phyloP scores from a whole-genome alignment of 2,888 invertebrate genomes.

The Craniophora ligustri region DNA sequence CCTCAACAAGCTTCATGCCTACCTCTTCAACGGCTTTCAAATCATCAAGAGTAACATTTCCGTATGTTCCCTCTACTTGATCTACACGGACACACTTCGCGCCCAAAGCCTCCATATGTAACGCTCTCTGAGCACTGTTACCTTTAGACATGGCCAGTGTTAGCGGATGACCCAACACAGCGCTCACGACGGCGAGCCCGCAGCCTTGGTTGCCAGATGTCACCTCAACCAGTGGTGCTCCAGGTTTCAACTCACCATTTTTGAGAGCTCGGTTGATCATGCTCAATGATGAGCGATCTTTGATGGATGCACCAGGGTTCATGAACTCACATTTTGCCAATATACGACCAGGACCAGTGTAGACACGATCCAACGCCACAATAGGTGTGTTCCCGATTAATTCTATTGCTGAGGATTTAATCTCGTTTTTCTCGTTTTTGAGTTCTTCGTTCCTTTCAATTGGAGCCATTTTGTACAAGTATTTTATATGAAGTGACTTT shows the following conservation, averaged over 20 bases:
- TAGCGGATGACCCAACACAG: slow-evolving; percentile 79
- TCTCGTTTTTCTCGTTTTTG: slow-evolving; percentile 66
- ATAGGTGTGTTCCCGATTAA: slow-evolving; percentile 83
- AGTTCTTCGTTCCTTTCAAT: slow-evolving; percentile 62
- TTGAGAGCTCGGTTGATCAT: slow-evolving; percentile 75
- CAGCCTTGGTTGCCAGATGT: slow-evolving; percentile 85
- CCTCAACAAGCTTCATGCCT: slow-evolving; percentile 69
- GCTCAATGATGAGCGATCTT: slow-evolving; percentile 78
- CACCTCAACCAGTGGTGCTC: slow-evolving; percentile 76
- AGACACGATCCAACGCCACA: slow-evolving; percentile 80
- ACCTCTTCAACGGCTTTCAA: slow-evolving; percentile 76
- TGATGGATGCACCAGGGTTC: slow-evolving; percentile 84
- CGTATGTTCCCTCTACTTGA: slow-evolving; percentile 82
- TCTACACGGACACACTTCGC: slow-evolving; percentile 79
- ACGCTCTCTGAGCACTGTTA: slow-evolving; percentile 80
- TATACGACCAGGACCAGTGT: slow-evolving; percentile 80
- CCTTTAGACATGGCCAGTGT: slow-evolving; percentile 82
- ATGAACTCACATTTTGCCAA: slow-evolving; percentile 85
- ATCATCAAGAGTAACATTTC: slow-evolving; percentile 79
- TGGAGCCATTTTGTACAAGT: slow-evolving; percentile 53
- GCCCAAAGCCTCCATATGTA: slow-evolving; percentile 84
- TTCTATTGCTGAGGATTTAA: slow-evolving; percentile 80
- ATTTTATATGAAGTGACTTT: slow-evolving; percentile 39
- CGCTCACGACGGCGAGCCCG: slow-evolving; percentile 82
- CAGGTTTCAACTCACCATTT: slow-evolving; percentile 73